Conservation (phyloP, 2,113 vertebrate genomes). For the Agelaius tricolor region DNA sequence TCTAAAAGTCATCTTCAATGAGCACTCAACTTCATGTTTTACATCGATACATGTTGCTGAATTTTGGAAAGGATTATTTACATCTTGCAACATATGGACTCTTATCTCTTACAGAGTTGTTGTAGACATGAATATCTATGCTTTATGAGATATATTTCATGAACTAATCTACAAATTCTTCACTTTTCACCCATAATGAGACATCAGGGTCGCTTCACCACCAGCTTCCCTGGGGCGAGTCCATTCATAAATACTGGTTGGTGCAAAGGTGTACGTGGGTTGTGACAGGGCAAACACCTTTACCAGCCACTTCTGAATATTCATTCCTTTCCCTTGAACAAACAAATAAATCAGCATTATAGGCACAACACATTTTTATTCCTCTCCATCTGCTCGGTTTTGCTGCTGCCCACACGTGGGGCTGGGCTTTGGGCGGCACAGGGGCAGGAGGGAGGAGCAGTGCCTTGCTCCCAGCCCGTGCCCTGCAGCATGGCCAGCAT, state of each 20-base stretch:
- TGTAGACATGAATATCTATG: neutral
- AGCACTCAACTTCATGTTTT: neutral
- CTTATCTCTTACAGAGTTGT: neutral
- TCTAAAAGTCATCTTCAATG: neutral
- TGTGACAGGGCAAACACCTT: neutral
- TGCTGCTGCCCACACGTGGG: accelerated
- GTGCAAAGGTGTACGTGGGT: neutral
- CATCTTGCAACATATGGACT: neutral
- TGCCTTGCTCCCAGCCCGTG: neutral
- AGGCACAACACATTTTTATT: neutral
- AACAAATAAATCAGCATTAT: neutral
- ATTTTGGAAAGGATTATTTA: slow-evolving; percentile 41
- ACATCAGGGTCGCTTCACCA: neutral
- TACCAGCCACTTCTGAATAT: neutral
- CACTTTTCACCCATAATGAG: neutral
- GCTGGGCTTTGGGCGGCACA: neutral
- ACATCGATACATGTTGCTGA: neutral
- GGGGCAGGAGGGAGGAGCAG: neutral
- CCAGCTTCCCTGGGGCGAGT: neutral
- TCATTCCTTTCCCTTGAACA: neutral
- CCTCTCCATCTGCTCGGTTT: neutral
- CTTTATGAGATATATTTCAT: neutral
- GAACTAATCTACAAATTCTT: neutral
- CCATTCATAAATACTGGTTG: neutral
- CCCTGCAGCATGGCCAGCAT: neutral